Percentiles rank a stretch among this genome's conserved stretches.
Evolutionary conservation across 2,797 vertebrate genomes (phyloP).

Genomic region (Etheostoma nigrum): DNA sequence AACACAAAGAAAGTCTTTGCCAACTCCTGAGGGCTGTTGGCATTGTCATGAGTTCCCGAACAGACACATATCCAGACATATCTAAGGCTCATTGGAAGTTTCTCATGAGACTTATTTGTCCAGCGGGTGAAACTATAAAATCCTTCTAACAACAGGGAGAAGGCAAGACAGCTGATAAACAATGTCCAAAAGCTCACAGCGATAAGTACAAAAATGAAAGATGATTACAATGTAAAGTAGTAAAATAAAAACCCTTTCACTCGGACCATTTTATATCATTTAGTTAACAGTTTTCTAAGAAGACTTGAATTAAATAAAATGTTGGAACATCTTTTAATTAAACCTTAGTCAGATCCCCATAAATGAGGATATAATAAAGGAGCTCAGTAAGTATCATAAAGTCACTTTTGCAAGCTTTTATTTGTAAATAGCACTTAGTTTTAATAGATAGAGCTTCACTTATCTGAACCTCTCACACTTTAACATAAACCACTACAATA

Average conservation of each 20-base stretch:
- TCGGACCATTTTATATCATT: not conserved
- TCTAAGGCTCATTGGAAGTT: not conserved
- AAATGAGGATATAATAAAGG: not conserved
- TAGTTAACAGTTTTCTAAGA: not conserved
- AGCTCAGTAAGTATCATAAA: not conserved
- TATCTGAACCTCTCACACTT: slow-evolving; percentile 44
- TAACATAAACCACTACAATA: too few species aligned
- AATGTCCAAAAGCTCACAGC: not conserved
- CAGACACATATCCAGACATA: slow-evolving; percentile 21
- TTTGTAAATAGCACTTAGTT: not conserved
- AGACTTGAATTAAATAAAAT: not conserved
- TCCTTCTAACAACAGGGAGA: not conserved
- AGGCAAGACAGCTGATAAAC: slow-evolving; percentile 49
- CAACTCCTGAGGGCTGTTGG: slow-evolving; percentile 14
- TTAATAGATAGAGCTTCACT: slow-evolving; percentile 27
- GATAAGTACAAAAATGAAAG: not conserved
- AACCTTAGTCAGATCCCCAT: not conserved
- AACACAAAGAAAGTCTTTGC: slow-evolving; percentile 10
- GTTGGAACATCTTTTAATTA: not conserved
- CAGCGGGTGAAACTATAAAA: slow-evolving; percentile 20
- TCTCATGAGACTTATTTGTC: slow-evolving; percentile 17
- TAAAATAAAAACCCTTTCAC: slow-evolving; percentile 45
- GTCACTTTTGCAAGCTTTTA: not conserved
- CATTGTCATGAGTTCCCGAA: slow-evolving; percentile 37
- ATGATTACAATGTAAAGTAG: slow-evolving; percentile 26